phyloP scores from a whole-genome alignment of 2,113 vertebrate genomes.

The Cheirogaleus medius region DNA sequence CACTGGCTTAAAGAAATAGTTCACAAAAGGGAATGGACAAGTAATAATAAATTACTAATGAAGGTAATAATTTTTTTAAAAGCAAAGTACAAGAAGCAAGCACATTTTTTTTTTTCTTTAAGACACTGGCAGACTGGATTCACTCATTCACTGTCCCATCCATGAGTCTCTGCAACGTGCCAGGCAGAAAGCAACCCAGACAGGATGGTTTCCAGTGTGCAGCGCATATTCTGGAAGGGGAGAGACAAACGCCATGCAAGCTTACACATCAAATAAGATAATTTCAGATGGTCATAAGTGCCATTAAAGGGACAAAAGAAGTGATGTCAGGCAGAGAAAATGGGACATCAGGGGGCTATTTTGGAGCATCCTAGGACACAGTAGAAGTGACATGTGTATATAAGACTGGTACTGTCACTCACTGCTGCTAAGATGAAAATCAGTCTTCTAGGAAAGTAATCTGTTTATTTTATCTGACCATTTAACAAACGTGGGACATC shows the following conservation, averaged over 20 bases:
- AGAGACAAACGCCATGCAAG: background rate
- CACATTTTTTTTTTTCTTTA: background rate
- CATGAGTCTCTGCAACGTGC: too few relatives aligned
- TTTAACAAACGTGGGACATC: background rate
- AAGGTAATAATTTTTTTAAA: background rate
- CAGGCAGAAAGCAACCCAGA: background rate
- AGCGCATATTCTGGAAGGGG: background rate
- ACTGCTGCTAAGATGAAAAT: slow-evolving; percentile 14
- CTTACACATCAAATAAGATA: background rate
- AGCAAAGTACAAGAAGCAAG: background rate
- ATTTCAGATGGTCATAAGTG: background rate
- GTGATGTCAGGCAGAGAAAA: background rate
- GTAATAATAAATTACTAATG: background rate
- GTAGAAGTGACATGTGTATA: background rate
- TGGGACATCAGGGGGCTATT: background rate
- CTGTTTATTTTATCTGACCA: background rate
- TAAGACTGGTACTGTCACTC: background rate
- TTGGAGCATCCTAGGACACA: background rate
- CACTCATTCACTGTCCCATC: background rate
- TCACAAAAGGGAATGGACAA: background rate
- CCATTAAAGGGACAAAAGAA: background rate
- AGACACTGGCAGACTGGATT: background rate
- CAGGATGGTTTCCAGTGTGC: background rate
- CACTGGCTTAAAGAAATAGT: background rate
- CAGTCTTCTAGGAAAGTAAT: background rate